Conservation (phyloP, 2,113 vertebrate species). For the Petrocephalus zakoni region DNA sequence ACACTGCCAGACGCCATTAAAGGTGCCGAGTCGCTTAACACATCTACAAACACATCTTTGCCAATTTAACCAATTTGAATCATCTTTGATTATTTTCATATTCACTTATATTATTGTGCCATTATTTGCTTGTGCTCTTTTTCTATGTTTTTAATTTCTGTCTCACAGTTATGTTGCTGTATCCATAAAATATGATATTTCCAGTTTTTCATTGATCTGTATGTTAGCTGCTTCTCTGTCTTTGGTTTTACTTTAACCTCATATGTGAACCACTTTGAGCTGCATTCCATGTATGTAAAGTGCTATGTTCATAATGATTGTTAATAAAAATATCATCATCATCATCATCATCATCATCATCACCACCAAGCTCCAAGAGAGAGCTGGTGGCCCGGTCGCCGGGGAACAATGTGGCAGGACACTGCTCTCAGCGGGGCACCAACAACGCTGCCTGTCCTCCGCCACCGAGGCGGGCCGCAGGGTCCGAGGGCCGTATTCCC, state of each 20-base stretch:
- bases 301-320: not conserved
- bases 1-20: not conserved
- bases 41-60: not conserved
- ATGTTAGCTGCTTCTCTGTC: not conserved
- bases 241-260: too few relatives aligned
- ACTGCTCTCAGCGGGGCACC: not conserved
- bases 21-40: not conserved
- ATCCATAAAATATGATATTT: too few relatives aligned
- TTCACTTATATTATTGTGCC: not conserved
- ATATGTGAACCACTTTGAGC: too few relatives aligned
- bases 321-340: not conserved
- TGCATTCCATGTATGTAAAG: not conserved
- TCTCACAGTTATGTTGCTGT: not conserved
- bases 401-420: not conserved
- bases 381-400: not conserved
- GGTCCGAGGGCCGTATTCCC: not conserved
- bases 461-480: not conserved
- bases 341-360: not conserved
- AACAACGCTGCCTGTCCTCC: not conserved
- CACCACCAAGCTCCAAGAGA: not conserved
- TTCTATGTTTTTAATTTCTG: not conserved
- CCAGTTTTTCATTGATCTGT: too few relatives aligned
- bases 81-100: not conserved
- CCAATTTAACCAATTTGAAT: not conserved
- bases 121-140: not conserved